Evolutionary conservation across 2,113 vertebrate genomes (phyloP), one percentile per base, ranked within the genome.

Genomic region (Lanius ludovicianus): DNA sequence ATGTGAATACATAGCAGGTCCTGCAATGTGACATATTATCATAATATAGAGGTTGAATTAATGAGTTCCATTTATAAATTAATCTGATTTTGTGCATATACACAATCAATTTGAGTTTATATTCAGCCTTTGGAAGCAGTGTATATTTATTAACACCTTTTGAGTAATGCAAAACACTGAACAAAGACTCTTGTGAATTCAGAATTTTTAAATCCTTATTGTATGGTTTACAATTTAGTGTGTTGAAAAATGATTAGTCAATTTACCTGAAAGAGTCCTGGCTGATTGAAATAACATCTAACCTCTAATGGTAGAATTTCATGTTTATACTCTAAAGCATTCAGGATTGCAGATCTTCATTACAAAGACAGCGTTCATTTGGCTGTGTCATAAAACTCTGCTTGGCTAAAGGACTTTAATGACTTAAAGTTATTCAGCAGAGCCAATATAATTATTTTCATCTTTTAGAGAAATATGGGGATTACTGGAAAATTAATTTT

Each of bases 41-140:
- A 31, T 73, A 94, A 79, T 46, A 79, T 24, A 46, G 41, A 49
- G 12, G 27, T 39, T 69, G 41, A 71, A 94, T 69, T 87, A 79
- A 83, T 83, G 4, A 76, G 90, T 94, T 94, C 63, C 53, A 69
- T 53, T 91, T 94, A 76, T 49, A 93, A 95, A 94, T 69, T 19
- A 57, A 91, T 49, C 63, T 19, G 91, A 95, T 89, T 92, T 93
- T 84, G 19, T 67, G 57, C 65, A 67, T 56, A 57, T n/a, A 64
- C 15, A 69, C 70, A 56, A 73, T 57, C 22, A 87, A 46, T 87
- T 7, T 68, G 42, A 94, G 33, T 68, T 92, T 23, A 41, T 82
- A 92, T 71, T 81, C 82, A 87, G 60, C 30, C 75, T 75, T 44
- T 82, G 62, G 74, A 95, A 79, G 41, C 46, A 71, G 41, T 12